phyloP scores from a whole-genome alignment of 2,113 vertebrate genomes.

The Gulo gulo region DNA sequence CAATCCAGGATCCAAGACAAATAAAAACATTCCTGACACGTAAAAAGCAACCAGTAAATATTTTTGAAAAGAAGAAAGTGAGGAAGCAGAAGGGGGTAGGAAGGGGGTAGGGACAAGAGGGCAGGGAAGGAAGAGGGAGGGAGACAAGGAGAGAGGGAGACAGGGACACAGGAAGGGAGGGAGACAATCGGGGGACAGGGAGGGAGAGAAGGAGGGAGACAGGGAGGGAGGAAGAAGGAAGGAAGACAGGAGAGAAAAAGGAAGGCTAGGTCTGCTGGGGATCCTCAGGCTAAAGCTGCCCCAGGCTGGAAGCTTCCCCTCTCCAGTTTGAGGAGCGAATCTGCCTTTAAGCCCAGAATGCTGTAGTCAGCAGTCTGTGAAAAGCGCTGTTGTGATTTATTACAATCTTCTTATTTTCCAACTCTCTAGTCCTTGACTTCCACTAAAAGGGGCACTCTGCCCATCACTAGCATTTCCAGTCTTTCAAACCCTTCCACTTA shows the following conservation, averaged over 20 bases:
- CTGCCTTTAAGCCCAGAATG: neutral
- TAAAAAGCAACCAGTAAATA: neutral
- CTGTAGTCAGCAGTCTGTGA: neutral
- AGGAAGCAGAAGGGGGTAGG: too few species aligned
- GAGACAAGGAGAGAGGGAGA: neutral
- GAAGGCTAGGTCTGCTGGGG: neutral
- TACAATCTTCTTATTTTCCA: neutral
- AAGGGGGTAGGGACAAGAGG: rapidly evolving
- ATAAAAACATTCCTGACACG: neutral
- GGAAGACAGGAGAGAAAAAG: neutral
- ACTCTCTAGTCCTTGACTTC: neutral
- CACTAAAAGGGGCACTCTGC: neutral
- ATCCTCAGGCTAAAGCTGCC: neutral
- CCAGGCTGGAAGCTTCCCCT: neutral
- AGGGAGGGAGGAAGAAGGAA: neutral
- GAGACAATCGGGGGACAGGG: too few species aligned
- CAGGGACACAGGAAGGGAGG: neutral
- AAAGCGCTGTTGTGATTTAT: neutral
- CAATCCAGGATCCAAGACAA: neutral
- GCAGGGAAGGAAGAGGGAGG: neutral
- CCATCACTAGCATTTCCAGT: neutral
- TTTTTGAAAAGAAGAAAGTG: neutral
- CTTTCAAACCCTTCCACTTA: neutral
- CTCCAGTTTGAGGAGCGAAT: neutral
- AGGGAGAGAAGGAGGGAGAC: neutral